A percentile compares a stretch with the other conserved stretches of the same genome.
Evolutionary conservation across 2,888 invertebrate genomes (phyloP).

Genomic region (Archips xylosteana): DNA sequence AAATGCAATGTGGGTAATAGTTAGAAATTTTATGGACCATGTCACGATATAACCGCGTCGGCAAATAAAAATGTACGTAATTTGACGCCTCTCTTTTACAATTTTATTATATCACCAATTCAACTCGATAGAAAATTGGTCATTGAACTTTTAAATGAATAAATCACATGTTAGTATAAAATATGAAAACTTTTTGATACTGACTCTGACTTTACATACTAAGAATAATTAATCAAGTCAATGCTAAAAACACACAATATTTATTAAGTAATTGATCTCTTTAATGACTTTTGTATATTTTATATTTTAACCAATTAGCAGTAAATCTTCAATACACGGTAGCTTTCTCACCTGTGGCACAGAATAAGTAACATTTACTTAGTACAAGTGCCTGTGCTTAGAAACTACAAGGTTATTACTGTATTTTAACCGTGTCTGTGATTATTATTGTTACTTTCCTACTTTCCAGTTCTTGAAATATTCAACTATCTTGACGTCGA

Average conservation of each 20-base stretch:
- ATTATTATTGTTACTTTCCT: constrained; percentile 28
- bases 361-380: too few species aligned
- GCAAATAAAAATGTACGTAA: constrained; percentile 31
- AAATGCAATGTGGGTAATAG: constrained; percentile 15
- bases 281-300: background rate
- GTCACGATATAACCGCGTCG: constrained; percentile 24
- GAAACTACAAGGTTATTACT: constrained; percentile 29
- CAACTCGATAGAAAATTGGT: constrained; percentile 2
- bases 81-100: constrained; percentile 28
- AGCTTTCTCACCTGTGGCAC: constrained; percentile 19
- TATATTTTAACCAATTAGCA: too few species aligned
- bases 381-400: background rate
- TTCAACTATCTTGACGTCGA: constrained; percentile 33
- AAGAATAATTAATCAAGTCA: background rate
- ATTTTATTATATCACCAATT: constrained; percentile 33
- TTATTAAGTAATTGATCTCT: background rate
- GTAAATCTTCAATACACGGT: background rate
- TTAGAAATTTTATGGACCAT: constrained; percentile 40
- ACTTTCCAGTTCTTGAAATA: constrained; percentile 37
- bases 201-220: too few species aligned
- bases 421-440: constrained; percentile 5
- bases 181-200: background rate
- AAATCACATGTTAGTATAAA: background rate
- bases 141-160: background rate
- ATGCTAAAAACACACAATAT: background rate